Percentiles rank a stretch among this genome's conserved stretches.
These are phyloP conservation scores for Myodes glareolus DNA, from an alignment of 2,113 vertebrate species.

Conservation along the genomic window DNA sequence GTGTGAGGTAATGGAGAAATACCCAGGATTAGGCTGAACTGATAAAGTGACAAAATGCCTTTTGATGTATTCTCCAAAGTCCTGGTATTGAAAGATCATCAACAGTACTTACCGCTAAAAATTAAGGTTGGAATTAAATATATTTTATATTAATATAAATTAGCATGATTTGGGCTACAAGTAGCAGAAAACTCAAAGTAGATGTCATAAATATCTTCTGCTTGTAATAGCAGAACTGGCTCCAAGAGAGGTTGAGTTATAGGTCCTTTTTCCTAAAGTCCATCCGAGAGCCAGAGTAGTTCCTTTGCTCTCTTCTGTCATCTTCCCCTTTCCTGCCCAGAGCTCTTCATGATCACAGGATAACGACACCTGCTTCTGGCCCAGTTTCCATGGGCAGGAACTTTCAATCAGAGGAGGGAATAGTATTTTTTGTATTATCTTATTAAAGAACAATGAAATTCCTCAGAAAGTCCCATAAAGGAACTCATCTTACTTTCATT, in stretches of 20 bases:
- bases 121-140: slow-evolving; percentile 37
- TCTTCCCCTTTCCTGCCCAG: background rate
- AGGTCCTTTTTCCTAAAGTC: background rate
- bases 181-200: background rate
- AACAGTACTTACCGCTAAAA: background rate
- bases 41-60: background rate
- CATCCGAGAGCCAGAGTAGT: too few species aligned
- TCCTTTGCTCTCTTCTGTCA: background rate
- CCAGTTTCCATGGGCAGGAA: background rate
- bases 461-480: slow-evolving; percentile 16
- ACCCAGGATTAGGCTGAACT: slow-evolving; percentile 11
- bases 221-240: background rate
- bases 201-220: background rate
- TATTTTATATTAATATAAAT: background rate
- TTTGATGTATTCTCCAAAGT: slow-evolving; percentile 7
- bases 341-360: background rate
- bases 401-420: slow-evolving; percentile 17
- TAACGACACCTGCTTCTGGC: background rate
- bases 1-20: slow-evolving; percentile 51
- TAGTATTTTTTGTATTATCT: background rate
- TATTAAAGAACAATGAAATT: slow-evolving; percentile 50
- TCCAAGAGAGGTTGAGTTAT: background rate
- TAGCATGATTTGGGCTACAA: background rate
- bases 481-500: slow-evolving; percentile 2
- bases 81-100: slow-evolving; percentile 5